Percentiles rank a stretch among this genome's conserved stretches.
phyloP scores from a whole-genome alignment of 2,797 vertebrate genomes.

The Sebastes minor region DNA sequence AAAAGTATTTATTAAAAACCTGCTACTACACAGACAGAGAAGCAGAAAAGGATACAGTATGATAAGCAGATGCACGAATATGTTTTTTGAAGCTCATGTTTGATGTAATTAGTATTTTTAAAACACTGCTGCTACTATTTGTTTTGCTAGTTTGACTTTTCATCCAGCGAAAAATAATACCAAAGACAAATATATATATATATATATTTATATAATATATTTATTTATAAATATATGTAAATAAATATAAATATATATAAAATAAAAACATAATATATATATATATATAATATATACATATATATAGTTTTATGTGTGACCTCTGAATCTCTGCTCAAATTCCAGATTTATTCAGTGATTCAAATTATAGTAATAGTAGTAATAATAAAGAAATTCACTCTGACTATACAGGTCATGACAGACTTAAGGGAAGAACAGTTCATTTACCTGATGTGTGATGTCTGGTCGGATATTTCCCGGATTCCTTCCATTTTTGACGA shows the following conservation, averaged over 20 bases:
- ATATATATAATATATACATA: neutral
- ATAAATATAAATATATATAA: too few species aligned
- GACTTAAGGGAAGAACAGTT: neutral
- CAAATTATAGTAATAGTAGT: neutral
- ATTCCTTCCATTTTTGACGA: conserved; percentile 91
- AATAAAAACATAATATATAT: neutral
- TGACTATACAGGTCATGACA: neutral
- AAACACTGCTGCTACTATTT: neutral
- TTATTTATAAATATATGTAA: too few species aligned
- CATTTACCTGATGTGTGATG: conserved; percentile 92
- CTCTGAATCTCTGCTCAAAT: neutral
- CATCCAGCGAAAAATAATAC: neutral
- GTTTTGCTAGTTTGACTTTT: neutral
- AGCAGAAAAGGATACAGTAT: neutral
- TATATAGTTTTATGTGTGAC: neutral
- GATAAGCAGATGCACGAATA: neutral
- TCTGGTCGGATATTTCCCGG: conserved; percentile 92
- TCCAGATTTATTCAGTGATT: neutral
- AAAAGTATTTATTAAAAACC: neutral
- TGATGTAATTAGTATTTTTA: neutral
- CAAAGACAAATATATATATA: neutral
- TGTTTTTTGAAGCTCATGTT: neutral
- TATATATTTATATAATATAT: too few species aligned
- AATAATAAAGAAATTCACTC: neutral
- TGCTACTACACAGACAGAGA: neutral